Evolutionary conservation across 2,888 invertebrate species (phyloP).

Genomic region (Leptodirus hochenwartii): DNA sequence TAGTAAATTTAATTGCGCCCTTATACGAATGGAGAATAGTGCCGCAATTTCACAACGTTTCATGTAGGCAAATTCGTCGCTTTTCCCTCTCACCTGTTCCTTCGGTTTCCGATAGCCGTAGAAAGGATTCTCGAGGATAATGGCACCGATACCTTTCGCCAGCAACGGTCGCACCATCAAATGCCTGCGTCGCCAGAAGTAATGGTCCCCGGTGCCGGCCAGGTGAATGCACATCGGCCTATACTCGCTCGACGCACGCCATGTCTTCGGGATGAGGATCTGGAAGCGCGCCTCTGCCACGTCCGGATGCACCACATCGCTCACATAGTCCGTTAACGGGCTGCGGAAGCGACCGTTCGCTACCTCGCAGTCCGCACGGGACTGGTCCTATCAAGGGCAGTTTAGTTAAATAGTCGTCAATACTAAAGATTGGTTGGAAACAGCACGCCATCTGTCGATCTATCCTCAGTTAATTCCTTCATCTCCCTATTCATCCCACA

Average conservation of each 20-base stretch:
- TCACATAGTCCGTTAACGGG: slow-evolving; percentile 66
- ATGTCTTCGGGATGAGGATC: slow-evolving; percentile 62
- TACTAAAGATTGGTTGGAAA: too few species aligned
- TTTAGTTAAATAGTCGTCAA: too few species aligned
- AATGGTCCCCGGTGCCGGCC: slow-evolving; percentile 97
- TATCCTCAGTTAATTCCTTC: too few species aligned
- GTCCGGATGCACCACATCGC: slow-evolving; percentile 73
- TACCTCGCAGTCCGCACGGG: slow-evolving; percentile 49
- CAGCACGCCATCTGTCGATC: too few species aligned
- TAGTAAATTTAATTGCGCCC: too few species aligned
- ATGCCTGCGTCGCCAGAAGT: slow-evolving; percentile 77
- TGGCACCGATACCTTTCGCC: slow-evolving; percentile 81
- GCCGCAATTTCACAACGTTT: too few species aligned
- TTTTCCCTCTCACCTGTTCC: too few species aligned
- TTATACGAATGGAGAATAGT: too few species aligned
- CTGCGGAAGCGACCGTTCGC: slow-evolving; percentile 77
- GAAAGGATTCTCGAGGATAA: slow-evolving; percentile 93
- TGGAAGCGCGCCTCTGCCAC: slow-evolving; percentile 72
- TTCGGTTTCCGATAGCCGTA: slow-evolving; percentile 79
- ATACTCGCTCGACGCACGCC: slow-evolving; percentile 43
- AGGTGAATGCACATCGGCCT: slow-evolving; percentile 85
- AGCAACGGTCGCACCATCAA: slow-evolving; percentile 82
- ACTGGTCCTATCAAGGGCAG: slow-evolving; percentile 53
- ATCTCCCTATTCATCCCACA: too few species aligned
- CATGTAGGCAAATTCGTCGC: too few species aligned